Evolutionary conservation across 1,140 invertebrate species (phyloP).

Genomic region (Neuroterus valhalla): DNA sequence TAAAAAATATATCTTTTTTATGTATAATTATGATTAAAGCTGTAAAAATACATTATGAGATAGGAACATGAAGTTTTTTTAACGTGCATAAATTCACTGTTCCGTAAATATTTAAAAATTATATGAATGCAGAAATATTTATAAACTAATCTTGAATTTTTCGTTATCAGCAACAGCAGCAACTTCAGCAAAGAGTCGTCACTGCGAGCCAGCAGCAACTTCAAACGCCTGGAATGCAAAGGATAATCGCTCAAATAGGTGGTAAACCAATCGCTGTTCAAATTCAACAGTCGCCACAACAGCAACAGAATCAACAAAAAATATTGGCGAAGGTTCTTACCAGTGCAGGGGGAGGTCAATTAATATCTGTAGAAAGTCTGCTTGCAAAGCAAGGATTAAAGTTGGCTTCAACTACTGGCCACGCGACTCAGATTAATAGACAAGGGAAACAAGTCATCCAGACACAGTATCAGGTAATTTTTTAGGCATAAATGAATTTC

Average conservation of each 20-base stretch:
- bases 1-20: no score
- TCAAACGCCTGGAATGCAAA: slow-evolving; percentile 69
- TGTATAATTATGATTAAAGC: no score
- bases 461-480: slow-evolving; percentile 70
- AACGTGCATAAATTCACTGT: no score
- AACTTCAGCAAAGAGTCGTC: slow-evolving; percentile 53
- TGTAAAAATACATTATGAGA: no score
- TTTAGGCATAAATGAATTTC: no score
- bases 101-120: no score
- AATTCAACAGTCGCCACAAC: slow-evolving; percentile 71
- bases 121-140: no score
- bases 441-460: slow-evolving; percentile 72
- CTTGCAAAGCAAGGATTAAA: slow-evolving; percentile 78
- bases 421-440: slow-evolving; percentile 66
- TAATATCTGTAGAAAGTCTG: slow-evolving; percentile 82
- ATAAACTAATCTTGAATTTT: slow-evolving; percentile 20
- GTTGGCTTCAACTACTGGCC: slow-evolving; percentile 62
- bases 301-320: slow-evolving; percentile 68
- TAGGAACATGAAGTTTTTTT: no score
- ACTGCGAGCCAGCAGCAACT: slow-evolving; percentile 55
- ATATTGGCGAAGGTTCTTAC: slow-evolving; percentile 79
- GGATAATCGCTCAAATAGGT: slow-evolving; percentile 73
- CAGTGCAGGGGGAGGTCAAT: slow-evolving; percentile 77
- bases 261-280: slow-evolving; percentile 73
- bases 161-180: slow-evolving; percentile 58